Conservation (phyloP, 2,797 vertebrate genomes). For the Sebastes minor region DNA sequence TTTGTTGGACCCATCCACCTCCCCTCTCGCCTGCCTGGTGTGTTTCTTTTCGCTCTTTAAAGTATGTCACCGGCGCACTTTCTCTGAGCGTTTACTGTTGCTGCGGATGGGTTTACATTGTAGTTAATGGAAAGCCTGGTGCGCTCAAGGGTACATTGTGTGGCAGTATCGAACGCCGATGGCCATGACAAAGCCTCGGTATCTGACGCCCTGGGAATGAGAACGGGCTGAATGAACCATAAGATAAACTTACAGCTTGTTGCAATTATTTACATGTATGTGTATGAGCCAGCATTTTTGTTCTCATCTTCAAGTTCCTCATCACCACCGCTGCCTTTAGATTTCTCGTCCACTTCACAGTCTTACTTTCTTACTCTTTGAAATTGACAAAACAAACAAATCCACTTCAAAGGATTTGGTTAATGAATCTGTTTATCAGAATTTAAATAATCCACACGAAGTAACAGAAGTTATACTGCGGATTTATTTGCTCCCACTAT, state of each 20-base stretch:
- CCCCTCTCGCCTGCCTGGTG: no score
- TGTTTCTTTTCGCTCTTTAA: no score
- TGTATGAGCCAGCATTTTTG: not conserved
- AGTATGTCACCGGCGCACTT: no score
- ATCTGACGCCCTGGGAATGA: no score
- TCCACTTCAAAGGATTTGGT: conserved; percentile 33
- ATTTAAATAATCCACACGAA: conserved; percentile 50
- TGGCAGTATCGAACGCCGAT: no score
- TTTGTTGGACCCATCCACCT: no score
- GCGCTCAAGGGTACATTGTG: no score
- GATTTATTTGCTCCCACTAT: conserved; percentile 37
- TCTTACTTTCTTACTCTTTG: not conserved
- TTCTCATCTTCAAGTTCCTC: not conserved
- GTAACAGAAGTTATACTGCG: conserved; percentile 22
- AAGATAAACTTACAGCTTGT: not conserved
- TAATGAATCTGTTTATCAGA: conserved; percentile 53
- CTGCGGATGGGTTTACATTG: no score
- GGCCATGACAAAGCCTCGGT: no score
- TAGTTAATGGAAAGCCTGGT: no score
- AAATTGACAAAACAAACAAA: conserved; percentile 13
- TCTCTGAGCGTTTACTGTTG: no score
- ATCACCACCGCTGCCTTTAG: not conserved
- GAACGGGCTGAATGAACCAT: not conserved
- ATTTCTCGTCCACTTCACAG: conserved; percentile 10
- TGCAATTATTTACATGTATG: not conserved